Base-by-base conservation (phyloP, 2,113 vertebrate species). In the Menura novaehollandiae region DNA sequence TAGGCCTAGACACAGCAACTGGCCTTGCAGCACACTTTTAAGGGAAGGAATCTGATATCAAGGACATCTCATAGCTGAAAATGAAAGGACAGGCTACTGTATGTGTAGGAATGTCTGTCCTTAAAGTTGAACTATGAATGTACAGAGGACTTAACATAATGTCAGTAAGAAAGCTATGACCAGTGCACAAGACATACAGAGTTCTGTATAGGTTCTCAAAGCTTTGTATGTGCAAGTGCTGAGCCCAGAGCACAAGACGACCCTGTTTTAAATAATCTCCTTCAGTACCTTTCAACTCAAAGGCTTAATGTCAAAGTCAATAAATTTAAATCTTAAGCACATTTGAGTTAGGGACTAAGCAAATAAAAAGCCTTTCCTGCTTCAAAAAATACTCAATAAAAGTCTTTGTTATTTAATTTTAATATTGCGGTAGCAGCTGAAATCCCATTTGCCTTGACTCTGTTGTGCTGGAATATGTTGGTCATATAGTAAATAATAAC, bases 361-460 rank as follows among this genome's bases (percentile, higher is more conserved):
- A 94, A 92, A 86, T 58, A 73, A 55, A 79, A 90, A 55, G 1
- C 1, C 6, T 63, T 89, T 85, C 7, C 27, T 79, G 3, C 15
- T 75, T 71, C 2, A 83, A 43, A 73, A 95, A 62, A 24, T 23
- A 33, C 8, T 18, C 8, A 67, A 43, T 7, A 30, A n/a, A 91
- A 27, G 1, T 44, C 3, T n/a, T 59, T 46, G 41, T 85, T 88
- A 33, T 43, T 80, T 86, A 37, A 56, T 46, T 76, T 77, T 72
- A 71, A 20, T 67, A 41, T 33, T 67, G 5, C 6, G 28, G 10
- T 49, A 77, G 26, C 24, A 69, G 24, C 13, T 44, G 11, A 59
- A 58, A n/a, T 17, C 2, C 4, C 0, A 0, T 52, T 64, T 64
- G 6, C 9, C 20, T 75, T 75, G 15, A 68, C 9, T 56, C 6